Percentiles rank a stretch among this genome's conserved stretches.
Evolutionary conservation across 2,113 vertebrate species (phyloP).

Genomic region (Saguinus midas): DNA sequence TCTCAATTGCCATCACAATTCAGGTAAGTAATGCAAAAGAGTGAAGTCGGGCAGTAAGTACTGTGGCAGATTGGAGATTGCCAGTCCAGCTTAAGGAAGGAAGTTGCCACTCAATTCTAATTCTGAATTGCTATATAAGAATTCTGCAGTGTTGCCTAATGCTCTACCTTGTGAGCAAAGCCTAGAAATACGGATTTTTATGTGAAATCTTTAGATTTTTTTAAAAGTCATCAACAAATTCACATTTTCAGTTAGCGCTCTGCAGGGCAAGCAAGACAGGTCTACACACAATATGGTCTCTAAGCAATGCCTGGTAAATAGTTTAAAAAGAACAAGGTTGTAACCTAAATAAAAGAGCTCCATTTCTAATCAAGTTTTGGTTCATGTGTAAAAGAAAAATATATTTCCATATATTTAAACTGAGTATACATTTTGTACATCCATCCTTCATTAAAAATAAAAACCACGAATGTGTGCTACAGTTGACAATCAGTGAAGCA

Average conservation of each 20-base stretch:
- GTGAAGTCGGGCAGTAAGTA: background rate
- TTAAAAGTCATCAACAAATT: background rate
- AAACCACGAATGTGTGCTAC: background rate
- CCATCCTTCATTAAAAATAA: background rate
- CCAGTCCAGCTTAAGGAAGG: background rate
- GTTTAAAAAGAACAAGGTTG: background rate
- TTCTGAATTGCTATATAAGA: background rate
- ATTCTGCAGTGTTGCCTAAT: background rate
- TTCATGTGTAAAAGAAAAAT: background rate
- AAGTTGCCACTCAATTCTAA: background rate
- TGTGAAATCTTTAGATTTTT: conserved; percentile 4
- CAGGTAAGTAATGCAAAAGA: background rate
- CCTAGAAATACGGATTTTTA: background rate
- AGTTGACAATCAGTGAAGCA: background rate
- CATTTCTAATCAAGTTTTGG: background rate
- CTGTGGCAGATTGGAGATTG: rapidly evolving
- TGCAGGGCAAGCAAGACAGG: background rate
- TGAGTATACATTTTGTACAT: background rate
- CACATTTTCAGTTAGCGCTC: background rate
- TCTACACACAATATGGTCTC: background rate
- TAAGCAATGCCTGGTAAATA: background rate
- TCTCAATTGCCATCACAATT: background rate
- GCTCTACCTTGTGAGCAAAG: background rate
- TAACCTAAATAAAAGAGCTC: background rate
- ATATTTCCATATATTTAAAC: background rate